Percentiles rank a stretch among this genome's conserved stretches.
Evolutionary conservation across 2,797 vertebrate genomes (phyloP).

Genomic region (Champsocephalus esox): DNA sequence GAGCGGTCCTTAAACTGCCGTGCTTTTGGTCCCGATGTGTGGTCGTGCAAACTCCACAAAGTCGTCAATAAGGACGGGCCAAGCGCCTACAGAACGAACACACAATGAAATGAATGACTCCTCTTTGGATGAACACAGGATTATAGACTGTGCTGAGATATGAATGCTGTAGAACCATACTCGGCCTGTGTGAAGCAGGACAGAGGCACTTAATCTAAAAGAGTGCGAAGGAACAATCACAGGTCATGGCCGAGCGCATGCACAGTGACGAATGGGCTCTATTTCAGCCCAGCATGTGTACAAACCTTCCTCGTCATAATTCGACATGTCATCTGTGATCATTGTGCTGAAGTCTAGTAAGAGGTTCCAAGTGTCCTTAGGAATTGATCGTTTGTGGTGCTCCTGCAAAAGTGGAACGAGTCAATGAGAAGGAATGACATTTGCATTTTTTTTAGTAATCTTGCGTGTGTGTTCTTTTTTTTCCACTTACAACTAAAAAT

Average conservation of each 20-base stretch:
- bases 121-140: neutral
- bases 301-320: constrained; percentile 98
- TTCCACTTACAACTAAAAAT: constrained; percentile 97
- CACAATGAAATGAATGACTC: constrained; percentile 2
- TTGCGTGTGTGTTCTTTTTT: neutral
- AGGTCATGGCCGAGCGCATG: neutral
- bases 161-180: neutral
- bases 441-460: neutral
- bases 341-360: constrained; percentile 99
- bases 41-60: constrained; percentile 99
- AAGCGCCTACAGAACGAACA: constrained; percentile 86
- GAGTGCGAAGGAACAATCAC: neutral
- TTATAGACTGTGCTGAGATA: neutral
- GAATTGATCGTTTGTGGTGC: constrained; percentile 98
- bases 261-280: neutral
- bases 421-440: neutral
- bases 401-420: constrained; percentile 82
- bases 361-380: constrained; percentile 99
- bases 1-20: constrained; percentile 90
- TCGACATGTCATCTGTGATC: constrained; percentile 99
- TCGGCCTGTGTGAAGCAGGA: neutral
- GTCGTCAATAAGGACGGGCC: constrained; percentile 98
- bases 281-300: constrained; percentile 19
- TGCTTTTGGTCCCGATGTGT: constrained; percentile 97
- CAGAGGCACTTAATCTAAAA: neutral